Conservation (phyloP, 2,797 vertebrate species). For the Adelosebastes latens region DNA sequence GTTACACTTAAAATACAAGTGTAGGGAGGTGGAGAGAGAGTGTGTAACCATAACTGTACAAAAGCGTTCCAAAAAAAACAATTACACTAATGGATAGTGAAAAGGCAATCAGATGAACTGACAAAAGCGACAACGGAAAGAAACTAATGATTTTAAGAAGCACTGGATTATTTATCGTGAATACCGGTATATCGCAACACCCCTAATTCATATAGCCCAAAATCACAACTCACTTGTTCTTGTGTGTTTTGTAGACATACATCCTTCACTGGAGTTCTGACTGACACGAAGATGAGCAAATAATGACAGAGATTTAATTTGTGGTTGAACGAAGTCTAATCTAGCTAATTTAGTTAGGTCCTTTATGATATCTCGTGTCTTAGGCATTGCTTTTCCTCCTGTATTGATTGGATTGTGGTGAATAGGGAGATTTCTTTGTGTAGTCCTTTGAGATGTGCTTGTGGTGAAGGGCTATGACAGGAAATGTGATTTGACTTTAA, state of each 20-base stretch:
- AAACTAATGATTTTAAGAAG: no score
- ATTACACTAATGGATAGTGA: rapidly evolving
- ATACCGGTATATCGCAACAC: no score
- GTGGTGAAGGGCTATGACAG: background rate
- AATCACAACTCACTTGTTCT: background rate
- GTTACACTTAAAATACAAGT: no score
- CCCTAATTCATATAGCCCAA: background rate
- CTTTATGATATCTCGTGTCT: background rate
- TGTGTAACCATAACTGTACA: no score
- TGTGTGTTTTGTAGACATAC: background rate
- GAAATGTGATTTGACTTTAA: slow-evolving; percentile 7
- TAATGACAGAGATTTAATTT: background rate
- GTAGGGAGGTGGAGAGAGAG: no score
- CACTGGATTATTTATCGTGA: no score
- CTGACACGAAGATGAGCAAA: background rate
- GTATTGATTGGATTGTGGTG: slow-evolving; percentile 12
- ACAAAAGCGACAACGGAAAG: no score
- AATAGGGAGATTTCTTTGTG: background rate
- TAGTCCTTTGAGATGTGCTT: slow-evolving; percentile 4
- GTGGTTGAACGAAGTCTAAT: slow-evolving; percentile 2
- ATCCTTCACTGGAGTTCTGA: background rate
- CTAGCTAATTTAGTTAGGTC: background rate
- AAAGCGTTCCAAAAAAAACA: no score
- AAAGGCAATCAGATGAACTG: no score
- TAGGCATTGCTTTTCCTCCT: background rate